A percentile compares a stretch with the other conserved stretches of the same genome.
Evolutionary conservation across 2,888 invertebrate species (phyloP).

Genomic region (Rhagonycha fulva): DNA sequence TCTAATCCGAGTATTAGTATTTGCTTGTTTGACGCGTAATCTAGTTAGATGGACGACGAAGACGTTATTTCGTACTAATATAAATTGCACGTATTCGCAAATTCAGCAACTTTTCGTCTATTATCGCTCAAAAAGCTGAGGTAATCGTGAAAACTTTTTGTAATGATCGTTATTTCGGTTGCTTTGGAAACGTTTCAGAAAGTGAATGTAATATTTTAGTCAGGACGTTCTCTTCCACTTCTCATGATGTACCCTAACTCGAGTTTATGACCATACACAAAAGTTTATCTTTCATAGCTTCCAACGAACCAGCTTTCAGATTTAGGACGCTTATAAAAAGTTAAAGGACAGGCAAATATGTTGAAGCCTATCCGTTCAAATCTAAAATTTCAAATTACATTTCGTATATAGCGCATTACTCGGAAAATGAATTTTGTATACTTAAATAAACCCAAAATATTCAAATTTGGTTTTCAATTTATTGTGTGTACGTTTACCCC

Average conservation of each 20-base stretch:
- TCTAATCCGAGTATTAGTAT: slow-evolving; percentile 17
- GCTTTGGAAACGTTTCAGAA: slow-evolving; percentile 13
- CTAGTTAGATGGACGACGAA: slow-evolving; percentile 4
- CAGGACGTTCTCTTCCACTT: slow-evolving; percentile 19
- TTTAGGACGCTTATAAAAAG: slow-evolving; percentile 30
- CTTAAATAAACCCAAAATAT: not conserved
- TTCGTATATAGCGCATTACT: not conserved
- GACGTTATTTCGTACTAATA: slow-evolving; percentile 10
- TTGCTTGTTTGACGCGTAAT: slow-evolving; percentile 12
- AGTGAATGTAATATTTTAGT: slow-evolving; percentile 20
- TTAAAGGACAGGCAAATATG: slow-evolving; percentile 29
- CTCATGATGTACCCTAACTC: slow-evolving; percentile 20
- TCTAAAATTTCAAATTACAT: slow-evolving; percentile 6
- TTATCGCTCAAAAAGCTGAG: not conserved
- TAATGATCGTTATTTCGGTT: slow-evolving; percentile 15
- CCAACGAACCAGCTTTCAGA: slow-evolving; percentile 22
- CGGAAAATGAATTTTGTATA: not conserved
- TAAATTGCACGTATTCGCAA: slow-evolving; percentile 11
- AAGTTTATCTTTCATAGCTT: slow-evolving; percentile 25
- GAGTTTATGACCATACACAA: slow-evolving; percentile 27
- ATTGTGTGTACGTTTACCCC: not conserved
- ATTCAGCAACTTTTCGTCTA: slow-evolving; percentile 11
- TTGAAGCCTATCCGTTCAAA: slow-evolving; percentile 14
- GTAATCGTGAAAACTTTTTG: slow-evolving; percentile 11
- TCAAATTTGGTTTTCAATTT: slow-evolving; percentile 5